Evolutionary conservation across 2,113 vertebrate genomes (phyloP), one percentile per base, ranked within the genome.

Genomic region (Onychostoma macrolepis): DNA sequence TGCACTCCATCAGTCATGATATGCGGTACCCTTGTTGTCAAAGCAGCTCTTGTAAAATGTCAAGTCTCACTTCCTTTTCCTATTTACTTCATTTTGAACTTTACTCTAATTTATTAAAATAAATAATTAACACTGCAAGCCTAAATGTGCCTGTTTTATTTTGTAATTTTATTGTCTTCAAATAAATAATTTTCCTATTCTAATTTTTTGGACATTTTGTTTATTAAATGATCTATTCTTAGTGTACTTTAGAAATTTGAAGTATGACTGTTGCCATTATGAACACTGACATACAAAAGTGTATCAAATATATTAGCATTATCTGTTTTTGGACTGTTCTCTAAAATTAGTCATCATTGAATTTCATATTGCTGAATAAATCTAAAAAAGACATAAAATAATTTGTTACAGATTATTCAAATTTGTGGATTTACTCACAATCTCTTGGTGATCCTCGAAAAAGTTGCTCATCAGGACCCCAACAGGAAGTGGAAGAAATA

Each of bases 1-100:
- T 91, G 85, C 50, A 24, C 63, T 61, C 80, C 74, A 84, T 88
- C 86, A 85, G 63, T 86, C 38, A 83, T 75, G 61, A 80, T 83
- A 67, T 74, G 80, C 79, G 11, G 71, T 26, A 76, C 17, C 48
- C 53, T 63, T 43, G 36, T 89, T 84, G 81, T 89, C 58, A 79
- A 58, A 63, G 7, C 38, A 41, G 7, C n/a, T 79, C 71, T 79
- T 90, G 53, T 53, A 86, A 26, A 74, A 48, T 56, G 12, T 28
- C 30, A 74, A 83, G 71, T 86, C 50, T 83, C 67, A 58, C 41
- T 38, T 41, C 41, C 36, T 69, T 78, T 80, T 78, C 15, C 72
- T 38, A 81, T 30, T 53, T 88, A 78, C 71, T 92, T 89, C 30
- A 15, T 48, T 69, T 69, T 43, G 8, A 28, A n/a, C 30, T 80